Percentiles rank a stretch among this genome's conserved stretches.
phyloP scores from a whole-genome alignment of 2,113 vertebrate species.

The Pipa parva region DNA sequence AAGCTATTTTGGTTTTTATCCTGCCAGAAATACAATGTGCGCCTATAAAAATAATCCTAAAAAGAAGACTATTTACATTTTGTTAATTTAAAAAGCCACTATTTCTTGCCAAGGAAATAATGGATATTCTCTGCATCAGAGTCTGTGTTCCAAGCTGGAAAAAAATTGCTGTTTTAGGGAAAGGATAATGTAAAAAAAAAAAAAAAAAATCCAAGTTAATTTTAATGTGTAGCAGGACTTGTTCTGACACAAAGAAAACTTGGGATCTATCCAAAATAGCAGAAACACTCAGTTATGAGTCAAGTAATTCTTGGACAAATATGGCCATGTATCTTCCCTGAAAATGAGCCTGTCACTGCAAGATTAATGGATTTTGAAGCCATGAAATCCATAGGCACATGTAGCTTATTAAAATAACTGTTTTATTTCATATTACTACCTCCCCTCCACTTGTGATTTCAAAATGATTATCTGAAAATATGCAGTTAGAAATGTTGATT shows the following conservation, averaged over 20 bases:
- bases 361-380: conserved; percentile 55
- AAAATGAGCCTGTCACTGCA: conserved; percentile 48
- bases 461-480: conserved; percentile 15
- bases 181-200: conserved; percentile 50
- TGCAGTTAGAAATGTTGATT: conserved; percentile 9
- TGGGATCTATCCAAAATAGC: conserved; percentile 55
- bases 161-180: conserved; percentile 71
- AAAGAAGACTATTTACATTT: conserved; percentile 32
- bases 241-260: conserved; percentile 39
- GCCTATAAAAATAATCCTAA: conserved; percentile 44
- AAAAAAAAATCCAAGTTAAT: conserved; percentile 57
- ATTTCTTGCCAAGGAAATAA: conserved; percentile 30
- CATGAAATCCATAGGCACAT: conserved; percentile 35
- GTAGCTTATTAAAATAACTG: conserved; percentile 21
- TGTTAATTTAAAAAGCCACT: conserved; percentile 32
- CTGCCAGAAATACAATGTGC: conserved; percentile 30
- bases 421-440: conserved; percentile 12
- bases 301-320: conserved; percentile 68
- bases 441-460: neutral
- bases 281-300: conserved; percentile 59
- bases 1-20: neutral
- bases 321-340: conserved; percentile 67
- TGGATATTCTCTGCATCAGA: neutral
- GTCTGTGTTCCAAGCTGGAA: conserved; percentile 47
- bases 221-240: conserved; percentile 57